Conservation (phyloP, 2,113 vertebrate species). For the Mastomys natalensis region DNA sequence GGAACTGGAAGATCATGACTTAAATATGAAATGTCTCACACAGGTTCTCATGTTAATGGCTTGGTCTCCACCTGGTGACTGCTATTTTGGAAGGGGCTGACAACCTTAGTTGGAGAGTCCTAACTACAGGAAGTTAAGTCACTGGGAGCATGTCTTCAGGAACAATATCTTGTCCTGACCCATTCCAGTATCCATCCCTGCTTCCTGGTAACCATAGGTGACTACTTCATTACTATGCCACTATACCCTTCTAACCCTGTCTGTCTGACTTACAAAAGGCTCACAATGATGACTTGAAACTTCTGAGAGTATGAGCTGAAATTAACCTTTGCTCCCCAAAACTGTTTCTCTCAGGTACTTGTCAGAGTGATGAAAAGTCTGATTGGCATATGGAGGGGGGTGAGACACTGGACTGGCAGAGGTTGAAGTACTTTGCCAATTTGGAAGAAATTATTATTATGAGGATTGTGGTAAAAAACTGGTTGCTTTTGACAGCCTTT, state of each 20-base stretch:
- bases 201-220: not conserved
- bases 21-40: not conserved
- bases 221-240: not conserved
- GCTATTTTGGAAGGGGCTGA: not conserved
- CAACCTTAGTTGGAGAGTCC: too few relatives aligned
- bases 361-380: not conserved
- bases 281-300: not conserved
- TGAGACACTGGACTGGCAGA: not conserved
- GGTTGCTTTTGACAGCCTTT: not conserved
- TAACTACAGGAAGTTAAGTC: not conserved
- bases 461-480: not conserved
- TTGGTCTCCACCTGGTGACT: not conserved
- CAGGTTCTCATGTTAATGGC: not conserved
- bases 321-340: not conserved
- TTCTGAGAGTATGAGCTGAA: not conserved
- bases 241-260: not conserved
- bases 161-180: not conserved
- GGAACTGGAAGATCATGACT: not conserved
- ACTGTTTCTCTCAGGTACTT: not conserved
- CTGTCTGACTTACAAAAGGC: not conserved
- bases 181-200: not conserved
- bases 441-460: not conserved
- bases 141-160: not conserved
- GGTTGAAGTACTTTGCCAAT: not conserved
- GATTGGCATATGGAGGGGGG: not conserved